A percentile compares a stretch with the other conserved stretches of the same genome.
phyloP scores from a whole-genome alignment of 2,797 vertebrate genomes.

The Liparis tanakae region DNA sequence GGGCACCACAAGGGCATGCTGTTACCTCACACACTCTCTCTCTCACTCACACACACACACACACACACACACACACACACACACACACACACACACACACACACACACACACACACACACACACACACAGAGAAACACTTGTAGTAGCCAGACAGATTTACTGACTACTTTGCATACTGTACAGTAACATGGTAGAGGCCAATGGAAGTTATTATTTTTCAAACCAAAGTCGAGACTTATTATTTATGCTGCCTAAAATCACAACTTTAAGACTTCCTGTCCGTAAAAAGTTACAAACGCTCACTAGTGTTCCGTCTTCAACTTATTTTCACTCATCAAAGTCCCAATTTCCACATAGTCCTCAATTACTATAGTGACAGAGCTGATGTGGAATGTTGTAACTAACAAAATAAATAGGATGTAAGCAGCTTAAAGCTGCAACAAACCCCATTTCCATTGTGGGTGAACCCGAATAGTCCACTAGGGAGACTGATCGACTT shows the following conservation, averaged over 20 bases:
- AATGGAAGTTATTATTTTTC: not conserved
- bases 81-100: too few relatives aligned
- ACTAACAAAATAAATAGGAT: not conserved
- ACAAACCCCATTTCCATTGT: not conserved
- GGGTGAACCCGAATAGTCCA: not conserved
- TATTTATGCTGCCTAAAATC: not conserved
- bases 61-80: too few relatives aligned
- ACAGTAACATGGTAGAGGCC: not conserved
- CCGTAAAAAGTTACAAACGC: not conserved
- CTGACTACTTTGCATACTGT: not conserved
- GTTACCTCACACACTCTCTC: slow-evolving; percentile 24
- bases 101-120: slow-evolving; percentile 21
- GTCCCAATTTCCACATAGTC: not conserved
- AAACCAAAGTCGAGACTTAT: slow-evolving; percentile 1
- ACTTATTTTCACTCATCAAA: not conserved
- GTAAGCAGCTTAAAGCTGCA: not conserved
- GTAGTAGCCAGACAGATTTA: not conserved
- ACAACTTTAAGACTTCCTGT: not conserved
- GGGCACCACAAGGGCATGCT: slow-evolving; percentile 55
- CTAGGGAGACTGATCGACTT: not conserved
- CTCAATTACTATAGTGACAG: not conserved
- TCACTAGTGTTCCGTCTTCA: not conserved
- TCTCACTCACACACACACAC: too few relatives aligned
- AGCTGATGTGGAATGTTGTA: not conserved
- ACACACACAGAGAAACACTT: slow-evolving; percentile 11